Evolutionary conservation across 2,113 vertebrate genomes (phyloP), one percentile per base, ranked within the genome.

Genomic region (Eidolon helvum): DNA sequence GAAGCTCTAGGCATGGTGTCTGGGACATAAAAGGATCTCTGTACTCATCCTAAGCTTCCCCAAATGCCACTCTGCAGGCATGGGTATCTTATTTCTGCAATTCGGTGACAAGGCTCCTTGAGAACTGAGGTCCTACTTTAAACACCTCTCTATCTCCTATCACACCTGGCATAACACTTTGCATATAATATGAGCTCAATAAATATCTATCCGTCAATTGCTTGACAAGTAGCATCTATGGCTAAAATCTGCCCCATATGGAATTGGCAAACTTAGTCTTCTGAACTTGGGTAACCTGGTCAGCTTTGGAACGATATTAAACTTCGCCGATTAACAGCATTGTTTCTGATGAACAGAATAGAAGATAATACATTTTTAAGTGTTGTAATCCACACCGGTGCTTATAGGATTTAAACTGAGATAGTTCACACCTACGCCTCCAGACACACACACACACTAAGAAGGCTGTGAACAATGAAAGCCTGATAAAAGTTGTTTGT

Each of bases 401-500:
- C 22, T 77, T 89, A 53, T 30, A 38, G 2, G 15, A 19, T 74
- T 89, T 91, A 82, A 85, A 79, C 12, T 28, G n/a, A 78, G 15
- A 80, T 2, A 75, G 10, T 26, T 61, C 28, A 15, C 45, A 69
- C 14, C 5, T 38, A 12, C 0, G 43, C n/a, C 16, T 65, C 16
- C 18, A 55, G n/a, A 74, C 24, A 69, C 12, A 33, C 19, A 74
- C 19, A 74, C 45, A 48, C 7, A 57, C 9, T 15, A 19, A 50
- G 8, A 21, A 84, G 14, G 14, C n/a, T 26, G 71, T 82, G 33
- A 71, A 77, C n/a, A 28, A 50, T 12, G 40, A 75, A 69, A 33
- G 66, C 43, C 45, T 63, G 53, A 96, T 96, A 50, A 40, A 79
- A 89, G 85, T 61, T 71, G 57, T 95, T 90, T 90, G 21, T 68